Evolutionary conservation across 1,140 invertebrate species (phyloP), one percentile per base, ranked within the genome.

Genomic region (Zeugodacus cucurbitae): DNA sequence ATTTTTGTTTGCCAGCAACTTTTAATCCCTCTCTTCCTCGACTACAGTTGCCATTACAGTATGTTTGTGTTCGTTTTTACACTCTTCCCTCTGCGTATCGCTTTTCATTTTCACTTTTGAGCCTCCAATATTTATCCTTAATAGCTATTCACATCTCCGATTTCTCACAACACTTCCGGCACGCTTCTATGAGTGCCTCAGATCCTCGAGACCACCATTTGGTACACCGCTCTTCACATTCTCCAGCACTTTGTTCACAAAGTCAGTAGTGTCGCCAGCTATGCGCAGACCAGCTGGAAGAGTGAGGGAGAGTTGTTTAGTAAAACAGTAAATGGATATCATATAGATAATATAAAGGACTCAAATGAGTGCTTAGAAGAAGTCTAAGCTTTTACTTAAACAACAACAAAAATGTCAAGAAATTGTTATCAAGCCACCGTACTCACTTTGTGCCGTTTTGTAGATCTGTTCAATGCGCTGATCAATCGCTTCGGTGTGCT

Each of bases 201-300:
- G 86, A 54, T 96, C 96, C 89, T 96, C 95, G 85, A 96, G 94
- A 62, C 96, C 96, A 89, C 96, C 96, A 89, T 95, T 95, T 32
- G 95, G 94, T 89, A 95, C 94, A 29, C 96, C 96, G 87, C 94
- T 94, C 91, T 95, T 96, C 87, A 97, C 94, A 93, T 96, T 97
- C 29, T 97, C 96, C 90, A 98, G 94, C n/a, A 98, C 95, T 92
- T 95, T 96, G 93, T 98, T 98, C 1, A 98, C 97, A 94, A 96
- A 98, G 88, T 98, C 97, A 20, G 97, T 97, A 26, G 97, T 96
- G 89, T 96, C 95, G 82, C 96, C 97, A 88, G 97, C 97, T 91
- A 98, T 96, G 94, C 95, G 95, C 64, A 96, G 93, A 93, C 95
- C 97, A 97, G 95, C 88, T 93, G 34, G 3, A 88, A 87, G 29